Evolutionary conservation across 1,140 invertebrate species (phyloP).

Genomic region (Lamellibrachia luymesi): DNA sequence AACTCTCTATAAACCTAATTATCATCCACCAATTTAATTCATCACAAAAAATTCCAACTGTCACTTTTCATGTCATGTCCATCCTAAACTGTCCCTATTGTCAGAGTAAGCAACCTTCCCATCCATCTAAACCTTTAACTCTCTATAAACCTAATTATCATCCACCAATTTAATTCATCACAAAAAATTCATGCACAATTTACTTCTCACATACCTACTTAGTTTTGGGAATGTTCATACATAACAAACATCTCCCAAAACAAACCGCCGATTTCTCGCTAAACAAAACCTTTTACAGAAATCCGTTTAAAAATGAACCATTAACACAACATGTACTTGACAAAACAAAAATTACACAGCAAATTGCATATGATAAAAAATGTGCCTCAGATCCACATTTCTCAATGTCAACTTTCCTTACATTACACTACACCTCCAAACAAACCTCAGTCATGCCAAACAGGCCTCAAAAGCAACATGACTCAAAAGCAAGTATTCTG

Average conservation of each 20-base stretch:
- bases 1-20: neutral
- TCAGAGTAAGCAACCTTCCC: neutral
- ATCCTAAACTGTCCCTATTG: neutral
- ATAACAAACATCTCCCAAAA: neutral
- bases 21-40: neutral
- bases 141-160: neutral
- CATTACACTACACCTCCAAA: too few species aligned
- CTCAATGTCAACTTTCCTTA: too few species aligned
- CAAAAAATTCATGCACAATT: neutral
- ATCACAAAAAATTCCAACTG: neutral
- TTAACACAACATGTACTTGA: too few species aligned
- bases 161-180: neutral
- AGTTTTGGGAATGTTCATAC: neutral
- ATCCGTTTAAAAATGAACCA: too few species aligned
- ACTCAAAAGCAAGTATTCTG: too few species aligned
- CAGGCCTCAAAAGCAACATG: too few species aligned
- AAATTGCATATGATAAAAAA: too few species aligned
- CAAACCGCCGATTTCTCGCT: neutral
- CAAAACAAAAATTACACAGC: too few species aligned
- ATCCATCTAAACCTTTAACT: neutral
- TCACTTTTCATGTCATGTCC: neutral
- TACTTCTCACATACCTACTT: neutral
- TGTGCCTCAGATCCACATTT: neutral
- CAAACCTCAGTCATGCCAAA: too few species aligned
- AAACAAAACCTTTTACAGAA: neutral